Base-by-base conservation (phyloP, 92 coral and sea anemone genomes). In the Ricordea florida region DNA sequence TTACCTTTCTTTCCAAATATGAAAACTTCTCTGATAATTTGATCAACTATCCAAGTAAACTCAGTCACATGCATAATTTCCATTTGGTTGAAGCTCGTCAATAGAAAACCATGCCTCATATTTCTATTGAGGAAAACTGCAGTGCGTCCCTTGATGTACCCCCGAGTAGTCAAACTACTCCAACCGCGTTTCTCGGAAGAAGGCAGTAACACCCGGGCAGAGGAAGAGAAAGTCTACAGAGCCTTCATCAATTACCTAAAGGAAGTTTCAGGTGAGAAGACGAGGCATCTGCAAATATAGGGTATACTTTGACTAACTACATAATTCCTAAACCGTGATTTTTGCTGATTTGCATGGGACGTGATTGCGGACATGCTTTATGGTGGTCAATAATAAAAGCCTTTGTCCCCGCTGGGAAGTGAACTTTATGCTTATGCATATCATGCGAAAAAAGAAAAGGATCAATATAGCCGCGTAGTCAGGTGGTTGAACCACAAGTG, bases 191-290 rank as follows among this genome's bases (percentile, higher is more conserved):
- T 85, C 28, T 85, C 86, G 4, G 71, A 58, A 20, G 90, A 71
- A 34, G 90, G 86, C 2, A 50, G 63, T 6, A 85, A 85, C 21
- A 47, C 25, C 27, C 33, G 81, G 16, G 34, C 36, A 14, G n/a
- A 36, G 30, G 82, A 85, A 64, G 81, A 70, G 10, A 34, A 22
- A 72, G 24, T 58, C 0, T 85, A 85, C 55, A 38, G 90, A 52
- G 11, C 52, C 57, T 85, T 85, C 46, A 22, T 85, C 25, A 64
- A 85, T 33, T 85, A 85, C 73, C 44, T 85, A 45, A 85, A 85
- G 35, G 81, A 85, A 14, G 86, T 79, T 41, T 38, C 69, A 71
- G 90, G 86, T 85, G 42, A 67, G 43, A 16, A n/a, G 30, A 30
- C 29, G 1, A 0, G 2, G 17, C 24, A 21, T 48, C 1, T 30